phyloP scores from a whole-genome alignment of 2,113 vertebrate genomes.

The Clupea harengus region DNA sequence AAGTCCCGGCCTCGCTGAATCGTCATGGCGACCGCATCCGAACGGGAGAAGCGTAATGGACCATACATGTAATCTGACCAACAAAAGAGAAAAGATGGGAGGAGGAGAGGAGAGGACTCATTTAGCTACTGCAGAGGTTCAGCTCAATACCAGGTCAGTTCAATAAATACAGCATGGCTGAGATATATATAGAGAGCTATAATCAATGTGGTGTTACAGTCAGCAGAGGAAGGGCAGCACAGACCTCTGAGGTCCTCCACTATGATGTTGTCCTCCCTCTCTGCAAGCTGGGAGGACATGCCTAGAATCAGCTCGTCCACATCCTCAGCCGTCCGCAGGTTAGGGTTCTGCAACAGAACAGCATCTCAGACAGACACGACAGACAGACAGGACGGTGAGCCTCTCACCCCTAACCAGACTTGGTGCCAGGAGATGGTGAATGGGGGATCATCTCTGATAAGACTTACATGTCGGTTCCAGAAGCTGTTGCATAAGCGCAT shows the following conservation, averaged over 20 bases:
- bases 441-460: background rate
- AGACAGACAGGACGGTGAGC: no score
- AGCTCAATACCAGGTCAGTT: background rate
- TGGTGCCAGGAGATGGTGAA: no score
- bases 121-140: no score
- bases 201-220: no score
- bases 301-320: slow-evolving; percentile 84
- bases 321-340: slow-evolving; percentile 64
- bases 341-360: slow-evolving; percentile 63
- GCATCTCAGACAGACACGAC: background rate
- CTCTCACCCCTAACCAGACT: no score
- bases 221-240: background rate
- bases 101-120: background rate
- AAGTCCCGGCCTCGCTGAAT: slow-evolving; percentile 87
- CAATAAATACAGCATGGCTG: background rate
- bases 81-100: background rate
- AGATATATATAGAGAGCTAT: no score
- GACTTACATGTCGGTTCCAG: slow-evolving; percentile 85
- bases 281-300: slow-evolving; percentile 92
- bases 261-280: slow-evolving; percentile 83
- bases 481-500: slow-evolving; percentile 90
- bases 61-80: slow-evolving; percentile 91
- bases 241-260: slow-evolving; percentile 91
- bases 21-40: slow-evolving; percentile 81
- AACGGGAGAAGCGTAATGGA: slow-evolving; percentile 79